Evolutionary conservation across 92 coral and sea anemone genomes (phyloP).

Genomic region (Siderastrea siderea): DNA sequence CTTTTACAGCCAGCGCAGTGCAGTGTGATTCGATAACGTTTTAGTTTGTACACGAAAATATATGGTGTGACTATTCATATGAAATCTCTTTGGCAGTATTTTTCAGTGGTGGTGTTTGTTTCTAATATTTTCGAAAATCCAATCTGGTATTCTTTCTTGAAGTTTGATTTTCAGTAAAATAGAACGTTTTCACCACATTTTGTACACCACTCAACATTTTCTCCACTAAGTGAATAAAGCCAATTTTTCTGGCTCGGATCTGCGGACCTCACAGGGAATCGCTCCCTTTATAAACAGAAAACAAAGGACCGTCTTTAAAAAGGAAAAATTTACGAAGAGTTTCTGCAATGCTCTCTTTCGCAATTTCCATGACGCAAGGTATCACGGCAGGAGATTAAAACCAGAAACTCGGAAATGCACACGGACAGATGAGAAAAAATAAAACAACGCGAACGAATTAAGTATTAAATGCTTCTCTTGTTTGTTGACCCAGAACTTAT

Average conservation of each 20-base stretch:
- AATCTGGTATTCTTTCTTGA: too few relatives aligned
- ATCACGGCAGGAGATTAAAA: conserved; percentile 6
- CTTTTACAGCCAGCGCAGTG: too few relatives aligned
- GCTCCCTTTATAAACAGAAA: conserved; percentile 2
- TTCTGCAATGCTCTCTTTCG: neutral
- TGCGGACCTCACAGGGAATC: neutral
- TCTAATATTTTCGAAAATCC: too few relatives aligned
- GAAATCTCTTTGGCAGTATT: too few relatives aligned
- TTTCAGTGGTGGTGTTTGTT: too few relatives aligned
- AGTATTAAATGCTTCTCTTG: neutral
- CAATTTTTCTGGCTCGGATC: neutral
- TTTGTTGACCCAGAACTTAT: conserved; percentile 15
- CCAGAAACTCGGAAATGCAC: neutral
- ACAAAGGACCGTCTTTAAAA: neutral
- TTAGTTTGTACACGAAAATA: too few relatives aligned
- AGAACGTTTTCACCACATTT: neutral
- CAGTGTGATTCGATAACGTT: too few relatives aligned
- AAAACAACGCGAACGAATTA: neutral
- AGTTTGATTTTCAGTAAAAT: neutral
- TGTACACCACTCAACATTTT: neutral
- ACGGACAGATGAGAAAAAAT: neutral
- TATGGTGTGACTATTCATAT: too few relatives aligned
- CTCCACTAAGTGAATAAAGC: neutral
- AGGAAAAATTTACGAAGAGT: neutral
- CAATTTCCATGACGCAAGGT: conserved; percentile 16